Conservation (phyloP, 2,888 invertebrate species). For the Linyphia triangularis region DNA sequence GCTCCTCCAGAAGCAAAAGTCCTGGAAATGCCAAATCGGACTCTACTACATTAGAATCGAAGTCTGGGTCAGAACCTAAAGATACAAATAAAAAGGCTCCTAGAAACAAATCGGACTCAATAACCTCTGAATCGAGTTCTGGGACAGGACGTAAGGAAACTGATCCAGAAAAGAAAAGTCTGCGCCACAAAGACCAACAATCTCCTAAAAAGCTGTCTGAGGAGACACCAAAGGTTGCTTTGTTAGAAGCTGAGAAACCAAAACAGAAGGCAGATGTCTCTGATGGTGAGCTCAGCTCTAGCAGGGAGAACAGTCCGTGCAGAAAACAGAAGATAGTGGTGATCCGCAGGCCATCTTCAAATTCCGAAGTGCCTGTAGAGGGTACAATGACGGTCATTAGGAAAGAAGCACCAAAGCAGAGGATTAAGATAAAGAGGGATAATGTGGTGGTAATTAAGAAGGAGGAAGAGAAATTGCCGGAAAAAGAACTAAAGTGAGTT, state of each 20-base stretch:
- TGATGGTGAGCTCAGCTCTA: background rate
- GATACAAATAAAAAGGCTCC: background rate
- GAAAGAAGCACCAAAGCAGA: constrained; percentile 10
- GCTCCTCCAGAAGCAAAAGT: background rate
- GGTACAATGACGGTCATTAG: background rate
- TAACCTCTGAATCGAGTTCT: background rate
- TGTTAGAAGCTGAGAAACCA: too few species aligned
- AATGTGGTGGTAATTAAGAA: constrained; percentile 40
- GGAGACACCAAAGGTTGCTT: too few species aligned
- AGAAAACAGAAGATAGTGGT: background rate
- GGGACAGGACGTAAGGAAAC: too few species aligned
- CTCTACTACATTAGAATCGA: background rate
- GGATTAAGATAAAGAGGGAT: constrained; percentile 52
- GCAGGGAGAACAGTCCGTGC: background rate
- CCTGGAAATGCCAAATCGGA: too few species aligned
- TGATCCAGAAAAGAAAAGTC: background rate
- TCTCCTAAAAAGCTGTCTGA: too few species aligned
- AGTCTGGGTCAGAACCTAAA: too few species aligned
- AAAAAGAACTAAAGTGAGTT: background rate
- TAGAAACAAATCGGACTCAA: background rate
- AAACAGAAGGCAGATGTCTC: background rate
- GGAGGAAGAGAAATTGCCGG: background rate
- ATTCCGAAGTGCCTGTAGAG: background rate
- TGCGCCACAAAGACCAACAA: too few species aligned
- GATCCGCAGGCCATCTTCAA: background rate